Percentiles rank a stretch among this genome's conserved stretches.
These are phyloP conservation scores for Oryzias curvinotus DNA, from an alignment of 2,113 vertebrate species.

Conservation along the genomic window DNA sequence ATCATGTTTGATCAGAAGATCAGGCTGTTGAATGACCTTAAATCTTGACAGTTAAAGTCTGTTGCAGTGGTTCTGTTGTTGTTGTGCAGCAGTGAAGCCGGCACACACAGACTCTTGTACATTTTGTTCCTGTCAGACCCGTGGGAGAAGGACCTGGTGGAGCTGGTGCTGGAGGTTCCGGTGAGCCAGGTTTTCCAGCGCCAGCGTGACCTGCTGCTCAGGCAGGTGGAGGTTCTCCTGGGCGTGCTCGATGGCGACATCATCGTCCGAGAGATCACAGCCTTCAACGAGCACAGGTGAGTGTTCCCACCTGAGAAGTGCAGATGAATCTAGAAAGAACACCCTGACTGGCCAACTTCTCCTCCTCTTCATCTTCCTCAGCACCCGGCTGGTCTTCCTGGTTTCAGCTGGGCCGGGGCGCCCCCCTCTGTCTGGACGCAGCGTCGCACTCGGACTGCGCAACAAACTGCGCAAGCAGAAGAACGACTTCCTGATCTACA, in stretches of 20 bases:
- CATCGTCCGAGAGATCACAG: conserved; percentile 88
- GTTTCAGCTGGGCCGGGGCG: conserved; percentile 90
- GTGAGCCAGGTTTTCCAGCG: conserved; percentile 90
- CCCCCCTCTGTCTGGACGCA: conserved; percentile 86
- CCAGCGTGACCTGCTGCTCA: conserved; percentile 95
- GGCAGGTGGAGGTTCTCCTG: conserved; percentile 93
- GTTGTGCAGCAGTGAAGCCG: too few species aligned
- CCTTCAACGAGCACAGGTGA: conserved; percentile 93
- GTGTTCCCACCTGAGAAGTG: background rate
- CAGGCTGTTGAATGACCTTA: too few species aligned
- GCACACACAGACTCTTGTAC: background rate
- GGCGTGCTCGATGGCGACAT: conserved; percentile 96
- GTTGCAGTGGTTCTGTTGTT: too few species aligned
- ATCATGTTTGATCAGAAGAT: too few species aligned
- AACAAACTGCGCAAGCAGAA: conserved; percentile 92
- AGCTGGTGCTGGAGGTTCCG: conserved; percentile 90
- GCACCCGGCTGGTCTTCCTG: conserved; percentile 95
- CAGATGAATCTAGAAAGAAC: background rate
- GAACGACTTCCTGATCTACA: conserved; percentile 93
- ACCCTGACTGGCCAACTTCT: background rate
- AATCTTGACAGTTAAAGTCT: too few species aligned
- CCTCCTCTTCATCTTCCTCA: conserved; percentile 53
- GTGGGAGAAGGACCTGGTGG: conserved; percentile 90
- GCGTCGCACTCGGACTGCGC: conserved; percentile 86
- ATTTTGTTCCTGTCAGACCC: conserved; percentile 74